Conservation (phyloP, 2,888 invertebrate species). For the Hyles lineata region DNA sequence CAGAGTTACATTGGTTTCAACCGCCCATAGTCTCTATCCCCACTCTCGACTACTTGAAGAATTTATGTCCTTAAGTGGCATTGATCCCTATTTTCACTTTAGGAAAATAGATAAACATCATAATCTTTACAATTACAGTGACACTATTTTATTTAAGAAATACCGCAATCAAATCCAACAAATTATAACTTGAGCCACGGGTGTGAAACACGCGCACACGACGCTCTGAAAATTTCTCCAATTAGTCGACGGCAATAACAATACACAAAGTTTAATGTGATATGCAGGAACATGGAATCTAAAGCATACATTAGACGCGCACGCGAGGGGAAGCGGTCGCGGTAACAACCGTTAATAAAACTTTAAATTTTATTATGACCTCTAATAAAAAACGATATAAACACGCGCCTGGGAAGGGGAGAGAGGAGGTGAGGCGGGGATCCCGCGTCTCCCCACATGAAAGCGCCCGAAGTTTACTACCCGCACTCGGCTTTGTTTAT, state of each 20-base stretch:
- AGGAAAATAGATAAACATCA: too few species aligned
- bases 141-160: too few species aligned
- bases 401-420: neutral
- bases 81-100: too few species aligned
- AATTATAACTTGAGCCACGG: neutral
- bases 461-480: slow-evolving; percentile 19
- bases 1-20: too few species aligned
- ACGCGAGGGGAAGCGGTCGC: slow-evolving; percentile 24
- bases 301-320: neutral
- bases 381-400: slow-evolving; percentile 24
- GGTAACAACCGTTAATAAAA: slow-evolving; percentile 22
- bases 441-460: slow-evolving; percentile 21
- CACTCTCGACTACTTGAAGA: too few species aligned
- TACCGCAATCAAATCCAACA: too few species aligned
- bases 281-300: neutral
- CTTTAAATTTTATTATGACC: slow-evolving; percentile 22
- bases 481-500: slow-evolving; percentile 26
- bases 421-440: neutral
- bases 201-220: neutral
- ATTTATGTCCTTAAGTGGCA: too few species aligned
- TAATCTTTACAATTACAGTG: too few species aligned
- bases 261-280: neutral
- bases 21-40: too few species aligned
- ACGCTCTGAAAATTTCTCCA: neutral
- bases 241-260: slow-evolving; percentile 1